phyloP scores from a whole-genome alignment of 2,888 invertebrate genomes.

The Anthrax anthrax region DNA sequence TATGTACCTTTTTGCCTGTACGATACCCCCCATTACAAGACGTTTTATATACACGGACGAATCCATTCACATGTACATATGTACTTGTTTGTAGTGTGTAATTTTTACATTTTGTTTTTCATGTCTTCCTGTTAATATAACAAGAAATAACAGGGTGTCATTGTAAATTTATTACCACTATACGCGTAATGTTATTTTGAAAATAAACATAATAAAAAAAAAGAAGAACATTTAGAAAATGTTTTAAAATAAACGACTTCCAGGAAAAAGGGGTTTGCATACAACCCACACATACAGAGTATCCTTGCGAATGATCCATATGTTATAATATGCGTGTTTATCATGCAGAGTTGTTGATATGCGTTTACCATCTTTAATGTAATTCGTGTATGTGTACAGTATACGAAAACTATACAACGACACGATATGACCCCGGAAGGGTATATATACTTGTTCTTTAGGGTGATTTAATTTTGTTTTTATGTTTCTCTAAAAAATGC shows the following conservation, averaged over 20 bases:
- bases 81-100: too few species aligned
- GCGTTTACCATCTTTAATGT: too few species aligned
- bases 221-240: neutral
- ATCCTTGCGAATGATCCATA: too few species aligned
- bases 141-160: constrained; percentile 14
- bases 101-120: too few species aligned
- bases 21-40: too few species aligned
- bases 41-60: too few species aligned
- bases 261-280: constrained; percentile 2
- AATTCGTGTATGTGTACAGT: neutral
- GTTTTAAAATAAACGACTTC: neutral
- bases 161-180: constrained; percentile 15
- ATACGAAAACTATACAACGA: neutral
- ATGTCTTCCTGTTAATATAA: too few species aligned
- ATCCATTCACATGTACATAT: too few species aligned
- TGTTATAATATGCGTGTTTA: too few species aligned
- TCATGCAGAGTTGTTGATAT: too few species aligned
- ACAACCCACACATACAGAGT: neutral
- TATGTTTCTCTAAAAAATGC: constrained; percentile 15
- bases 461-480: constrained; percentile 19
- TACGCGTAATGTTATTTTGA: neutral
- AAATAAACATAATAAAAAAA: too few species aligned
- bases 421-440: constrained; percentile 10
- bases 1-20: too few species aligned
- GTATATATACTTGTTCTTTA: constrained; percentile 11